Conservation (phyloP, 2,888 invertebrate species). For the Zonitis immaculata region DNA sequence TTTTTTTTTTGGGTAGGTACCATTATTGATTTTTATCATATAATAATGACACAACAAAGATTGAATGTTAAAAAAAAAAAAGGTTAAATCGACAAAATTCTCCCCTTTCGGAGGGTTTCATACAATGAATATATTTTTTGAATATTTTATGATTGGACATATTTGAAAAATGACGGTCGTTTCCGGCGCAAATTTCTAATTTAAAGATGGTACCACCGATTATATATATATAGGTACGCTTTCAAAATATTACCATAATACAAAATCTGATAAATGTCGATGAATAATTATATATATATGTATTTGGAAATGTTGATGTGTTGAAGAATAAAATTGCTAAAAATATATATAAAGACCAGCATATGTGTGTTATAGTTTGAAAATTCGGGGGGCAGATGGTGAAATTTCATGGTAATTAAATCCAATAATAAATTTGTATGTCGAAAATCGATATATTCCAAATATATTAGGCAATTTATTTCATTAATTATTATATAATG, state of each 20-base stretch:
- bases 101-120: too few species aligned
- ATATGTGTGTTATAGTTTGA: too few species aligned
- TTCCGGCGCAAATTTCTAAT: not conserved
- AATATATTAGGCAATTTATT: too few species aligned
- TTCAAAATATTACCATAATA: not conserved
- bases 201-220: not conserved
- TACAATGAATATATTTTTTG: not conserved
- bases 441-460: too few species aligned
- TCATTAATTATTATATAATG: too few species aligned
- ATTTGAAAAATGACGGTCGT: not conserved
- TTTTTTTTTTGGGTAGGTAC: too few species aligned
- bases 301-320: not conserved
- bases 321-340: not conserved
- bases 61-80: too few species aligned
- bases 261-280: not conserved
- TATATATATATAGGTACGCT: not conserved
- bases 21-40: not conserved
- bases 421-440: slow-evolving; percentile 24
- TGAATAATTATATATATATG: slow-evolving; percentile 1
- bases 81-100: too few species aligned
- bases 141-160: not conserved
- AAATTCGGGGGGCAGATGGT: slow-evolving; percentile 39
- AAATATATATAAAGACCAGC: too few species aligned
- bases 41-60: not conserved
- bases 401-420: slow-evolving; percentile 41